Conservation (phyloP, 2,888 invertebrate species). For the Melikaiella ostensackeni region DNA sequence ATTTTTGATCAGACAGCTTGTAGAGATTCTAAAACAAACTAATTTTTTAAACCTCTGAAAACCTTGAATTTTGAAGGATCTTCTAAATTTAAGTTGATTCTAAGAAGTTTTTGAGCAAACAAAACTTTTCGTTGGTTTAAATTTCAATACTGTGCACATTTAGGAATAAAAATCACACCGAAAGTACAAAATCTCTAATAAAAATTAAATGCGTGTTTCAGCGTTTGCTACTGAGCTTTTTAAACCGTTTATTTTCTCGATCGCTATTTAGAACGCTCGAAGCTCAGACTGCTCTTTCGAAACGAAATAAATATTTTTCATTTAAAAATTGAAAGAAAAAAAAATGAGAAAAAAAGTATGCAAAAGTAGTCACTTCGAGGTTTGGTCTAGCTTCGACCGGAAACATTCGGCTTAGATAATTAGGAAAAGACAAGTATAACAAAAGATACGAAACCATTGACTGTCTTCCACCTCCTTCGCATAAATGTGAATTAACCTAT, state of each 20-base stretch:
- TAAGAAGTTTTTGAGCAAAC: too few relatives aligned
- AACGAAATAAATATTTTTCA: not conserved
- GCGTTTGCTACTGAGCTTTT: slow-evolving; percentile 8
- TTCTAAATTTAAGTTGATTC: too few relatives aligned
- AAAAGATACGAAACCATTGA: slow-evolving; percentile 27
- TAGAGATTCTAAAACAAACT: too few relatives aligned
- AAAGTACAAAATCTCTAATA: not conserved
- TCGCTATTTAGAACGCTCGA: slow-evolving; percentile 49
- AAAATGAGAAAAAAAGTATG: too few relatives aligned
- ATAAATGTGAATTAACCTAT: not conserved
- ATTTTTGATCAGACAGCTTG: too few relatives aligned
- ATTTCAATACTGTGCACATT: too few relatives aligned
- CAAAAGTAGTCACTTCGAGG: not conserved
- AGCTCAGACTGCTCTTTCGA: slow-evolving; percentile 51
- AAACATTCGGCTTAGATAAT: not conserved
- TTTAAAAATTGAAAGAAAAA: not conserved
- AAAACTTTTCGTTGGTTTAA: too few relatives aligned
- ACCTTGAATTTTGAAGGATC: too few relatives aligned
- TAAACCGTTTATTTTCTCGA: slow-evolving; percentile 29
- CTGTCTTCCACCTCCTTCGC: slow-evolving; percentile 15
- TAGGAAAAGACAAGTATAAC: not conserved
- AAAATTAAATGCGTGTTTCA: not conserved
- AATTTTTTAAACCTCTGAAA: too few relatives aligned
- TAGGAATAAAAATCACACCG: not conserved
- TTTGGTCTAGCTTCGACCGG: not conserved